A percentile compares a stretch with the other conserved stretches of the same genome.
Conservation (phyloP, 2,888 invertebrate genomes). For the Lamellibrachia satsuma region DNA sequence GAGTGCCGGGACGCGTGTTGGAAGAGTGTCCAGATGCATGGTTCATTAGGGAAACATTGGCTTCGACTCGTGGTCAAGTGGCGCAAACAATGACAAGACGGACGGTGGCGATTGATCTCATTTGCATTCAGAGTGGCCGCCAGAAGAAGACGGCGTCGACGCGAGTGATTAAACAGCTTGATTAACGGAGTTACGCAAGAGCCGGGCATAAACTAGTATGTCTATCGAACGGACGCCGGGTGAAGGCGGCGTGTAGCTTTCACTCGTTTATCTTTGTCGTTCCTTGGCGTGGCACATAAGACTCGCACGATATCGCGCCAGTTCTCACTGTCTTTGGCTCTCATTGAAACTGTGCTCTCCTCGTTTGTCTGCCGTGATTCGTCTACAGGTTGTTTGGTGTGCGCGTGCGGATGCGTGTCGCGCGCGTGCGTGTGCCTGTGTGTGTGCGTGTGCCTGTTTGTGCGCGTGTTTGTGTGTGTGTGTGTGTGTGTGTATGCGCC, state of each 20-base stretch:
- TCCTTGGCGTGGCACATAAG: no score
- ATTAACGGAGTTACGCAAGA: slow-evolving; percentile 17
- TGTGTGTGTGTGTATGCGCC: no score
- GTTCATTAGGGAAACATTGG: slow-evolving; percentile 7
- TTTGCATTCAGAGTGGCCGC: slow-evolving; percentile 5
- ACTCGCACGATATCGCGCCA: no score
- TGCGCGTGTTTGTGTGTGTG: no score
- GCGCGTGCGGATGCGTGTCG: background rate
- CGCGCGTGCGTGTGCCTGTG: background rate
- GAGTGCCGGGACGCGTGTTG: background rate
- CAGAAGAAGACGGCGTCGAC: background rate
- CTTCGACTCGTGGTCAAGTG: background rate
- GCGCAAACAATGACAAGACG: background rate
- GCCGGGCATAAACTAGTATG: background rate
- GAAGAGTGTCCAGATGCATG: background rate
- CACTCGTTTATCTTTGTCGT: background rate
- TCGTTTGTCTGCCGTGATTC: no score
- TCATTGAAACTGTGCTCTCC: no score
- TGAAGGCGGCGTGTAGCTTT: background rate
- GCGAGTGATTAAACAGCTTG: background rate
- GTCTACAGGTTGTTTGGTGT: no score
- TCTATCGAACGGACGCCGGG: background rate
- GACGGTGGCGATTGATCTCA: background rate
- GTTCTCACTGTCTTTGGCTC: no score
- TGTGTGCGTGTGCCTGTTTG: background rate